Conservation (phyloP, 2,888 invertebrate genomes). For the Bugulina stolonifera region DNA sequence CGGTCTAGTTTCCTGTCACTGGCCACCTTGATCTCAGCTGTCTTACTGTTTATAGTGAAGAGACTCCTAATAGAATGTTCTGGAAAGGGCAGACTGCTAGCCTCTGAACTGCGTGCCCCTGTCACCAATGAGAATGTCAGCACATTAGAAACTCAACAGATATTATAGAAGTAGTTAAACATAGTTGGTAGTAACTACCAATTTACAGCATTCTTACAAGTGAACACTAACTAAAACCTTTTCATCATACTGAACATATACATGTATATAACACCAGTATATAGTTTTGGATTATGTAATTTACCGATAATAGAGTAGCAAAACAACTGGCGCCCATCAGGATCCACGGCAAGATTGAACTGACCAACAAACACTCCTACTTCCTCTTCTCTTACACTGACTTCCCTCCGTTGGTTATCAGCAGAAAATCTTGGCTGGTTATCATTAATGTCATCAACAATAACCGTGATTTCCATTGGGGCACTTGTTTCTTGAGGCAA, state of each 20-base stretch:
- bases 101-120: not conserved
- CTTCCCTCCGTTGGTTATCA: not conserved
- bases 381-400: constrained; percentile 2
- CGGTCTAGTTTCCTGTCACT: not conserved
- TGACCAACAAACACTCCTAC: not conserved
- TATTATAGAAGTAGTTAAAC: no score
- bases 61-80: not conserved
- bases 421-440: not conserved
- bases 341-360: not conserved
- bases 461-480: not conserved
- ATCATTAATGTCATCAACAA: constrained; percentile 1
- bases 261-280: not conserved
- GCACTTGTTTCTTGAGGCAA: not conserved
- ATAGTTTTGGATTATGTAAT: not conserved
- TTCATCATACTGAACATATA: not conserved
- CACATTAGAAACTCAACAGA: no score
- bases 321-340: not conserved
- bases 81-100: not conserved
- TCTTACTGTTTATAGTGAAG: not conserved
- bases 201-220: not conserved
- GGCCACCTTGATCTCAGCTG: not conserved
- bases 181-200: no score
- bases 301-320: constrained; percentile 15
- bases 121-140: no score
- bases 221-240: not conserved